Conservation (phyloP, 1,140 invertebrate genomes). For the Tetramorium simillimum region DNA sequence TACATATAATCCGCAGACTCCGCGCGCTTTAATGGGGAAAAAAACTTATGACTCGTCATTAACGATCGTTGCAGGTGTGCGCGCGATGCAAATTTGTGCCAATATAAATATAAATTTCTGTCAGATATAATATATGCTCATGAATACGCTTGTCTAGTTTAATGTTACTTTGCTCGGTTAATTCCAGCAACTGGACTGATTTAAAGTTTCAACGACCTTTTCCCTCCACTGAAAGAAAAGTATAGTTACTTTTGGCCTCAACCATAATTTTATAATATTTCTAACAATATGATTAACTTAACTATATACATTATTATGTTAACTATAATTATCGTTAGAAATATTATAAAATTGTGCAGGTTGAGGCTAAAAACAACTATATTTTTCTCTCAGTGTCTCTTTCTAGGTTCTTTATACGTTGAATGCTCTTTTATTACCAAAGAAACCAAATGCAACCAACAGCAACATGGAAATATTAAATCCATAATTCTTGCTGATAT, state of each 20-base stretch:
- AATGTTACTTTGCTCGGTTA: slow-evolving; percentile 12
- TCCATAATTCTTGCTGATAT: not conserved
- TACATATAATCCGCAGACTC: not conserved
- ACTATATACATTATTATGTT: too few relatives aligned
- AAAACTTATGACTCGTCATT: not conserved
- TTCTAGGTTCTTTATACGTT: not conserved
- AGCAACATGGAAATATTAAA: not conserved
- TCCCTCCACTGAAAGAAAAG: not conserved
- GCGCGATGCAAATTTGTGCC: not conserved
- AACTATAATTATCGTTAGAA: too few relatives aligned
- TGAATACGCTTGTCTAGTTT: not conserved
- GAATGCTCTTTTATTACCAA: not conserved
- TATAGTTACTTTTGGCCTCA: too few relatives aligned
- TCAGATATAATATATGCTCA: not conserved
- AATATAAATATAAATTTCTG: not conserved
- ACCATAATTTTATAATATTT: too few relatives aligned
- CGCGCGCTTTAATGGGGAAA: not conserved
- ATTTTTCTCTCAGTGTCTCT: too few relatives aligned
- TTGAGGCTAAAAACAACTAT: too few relatives aligned
- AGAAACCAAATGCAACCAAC: not conserved
- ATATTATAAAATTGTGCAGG: too few relatives aligned
- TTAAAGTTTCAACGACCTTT: not conserved
- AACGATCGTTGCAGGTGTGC: not conserved
- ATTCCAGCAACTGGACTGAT: not conserved
- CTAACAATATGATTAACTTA: too few relatives aligned